phyloP scores from a whole-genome alignment of 2,888 invertebrate genomes.

The Drosophila sordidapex region DNA sequence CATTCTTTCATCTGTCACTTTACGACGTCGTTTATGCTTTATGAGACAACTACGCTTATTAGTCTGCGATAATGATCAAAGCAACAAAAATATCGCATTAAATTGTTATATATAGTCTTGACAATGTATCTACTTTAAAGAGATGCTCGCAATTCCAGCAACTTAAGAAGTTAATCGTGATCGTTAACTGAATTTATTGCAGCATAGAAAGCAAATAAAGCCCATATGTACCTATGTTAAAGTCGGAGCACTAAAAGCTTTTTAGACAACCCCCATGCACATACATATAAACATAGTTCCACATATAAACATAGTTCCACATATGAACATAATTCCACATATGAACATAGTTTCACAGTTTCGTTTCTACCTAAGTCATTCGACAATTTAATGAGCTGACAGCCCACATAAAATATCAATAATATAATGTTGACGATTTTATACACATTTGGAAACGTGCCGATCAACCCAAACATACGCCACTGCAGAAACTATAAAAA shows the following conservation, averaged over 20 bases:
- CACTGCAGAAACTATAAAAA: neutral
- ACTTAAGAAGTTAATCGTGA: neutral
- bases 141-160: neutral
- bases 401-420: constrained; percentile 54
- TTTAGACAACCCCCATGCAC: neutral
- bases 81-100: neutral
- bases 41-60: neutral
- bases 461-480: constrained; percentile 20
- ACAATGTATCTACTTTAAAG: neutral
- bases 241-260: constrained; percentile 2
- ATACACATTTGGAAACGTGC: constrained; percentile 32
- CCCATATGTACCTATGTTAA: neutral
- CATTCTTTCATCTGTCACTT: neutral
- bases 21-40: neutral
- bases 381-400: constrained; percentile 43
- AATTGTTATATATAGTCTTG: neutral
- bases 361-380: constrained; percentile 28
- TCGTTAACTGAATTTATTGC: constrained; percentile 1
- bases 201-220: neutral
- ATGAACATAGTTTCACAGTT: constrained; percentile 9
- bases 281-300: neutral
- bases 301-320: too few relatives aligned
- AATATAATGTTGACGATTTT: constrained; percentile 41
- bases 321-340: neutral
- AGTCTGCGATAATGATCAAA: neutral